Evolutionary conservation across 2,113 vertebrate species (phyloP).

Genomic region (Sinocyclocheilus rhinocerous): DNA sequence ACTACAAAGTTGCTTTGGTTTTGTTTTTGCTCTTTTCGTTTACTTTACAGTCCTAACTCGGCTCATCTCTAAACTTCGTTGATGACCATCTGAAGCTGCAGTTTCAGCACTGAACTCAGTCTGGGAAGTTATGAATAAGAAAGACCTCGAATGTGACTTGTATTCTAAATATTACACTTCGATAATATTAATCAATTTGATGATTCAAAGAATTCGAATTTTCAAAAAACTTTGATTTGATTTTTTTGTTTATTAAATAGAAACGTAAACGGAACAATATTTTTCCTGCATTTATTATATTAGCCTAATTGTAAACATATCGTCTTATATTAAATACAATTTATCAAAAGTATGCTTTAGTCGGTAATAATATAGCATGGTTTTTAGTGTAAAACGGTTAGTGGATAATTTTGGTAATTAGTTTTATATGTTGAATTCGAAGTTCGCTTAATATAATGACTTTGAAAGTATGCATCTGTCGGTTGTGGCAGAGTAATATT

Average conservation of each 20-base stretch:
- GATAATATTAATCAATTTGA: not conserved
- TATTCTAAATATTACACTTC: not conserved
- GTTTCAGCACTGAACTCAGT: not conserved
- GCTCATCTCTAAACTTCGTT: not conserved
- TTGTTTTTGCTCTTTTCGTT: constrained; percentile 17
- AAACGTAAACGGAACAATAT: not conserved
- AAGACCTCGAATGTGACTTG: not conserved
- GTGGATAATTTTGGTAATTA: not conserved
- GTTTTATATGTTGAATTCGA: not conserved
- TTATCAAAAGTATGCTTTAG: not conserved
- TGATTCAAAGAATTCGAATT: not conserved
- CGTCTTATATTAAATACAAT: not conserved
- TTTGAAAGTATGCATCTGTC: not conserved
- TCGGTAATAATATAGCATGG: not conserved
- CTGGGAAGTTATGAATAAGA: not conserved
- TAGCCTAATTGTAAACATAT: not conserved
- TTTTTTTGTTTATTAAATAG: not conserved
- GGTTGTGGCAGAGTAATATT: not conserved
- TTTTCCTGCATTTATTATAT: not conserved
- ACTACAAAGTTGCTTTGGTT: constrained; percentile 40
- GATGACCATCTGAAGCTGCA: not conserved
- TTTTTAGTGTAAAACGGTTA: not conserved
- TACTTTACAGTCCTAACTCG: not conserved
- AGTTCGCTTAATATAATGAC: not conserved
- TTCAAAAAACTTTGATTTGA: not conserved